These are phyloP conservation scores for Physeter macrocephalus DNA, from an alignment of 2,113 vertebrate species.

Conservation along the genomic window DNA sequence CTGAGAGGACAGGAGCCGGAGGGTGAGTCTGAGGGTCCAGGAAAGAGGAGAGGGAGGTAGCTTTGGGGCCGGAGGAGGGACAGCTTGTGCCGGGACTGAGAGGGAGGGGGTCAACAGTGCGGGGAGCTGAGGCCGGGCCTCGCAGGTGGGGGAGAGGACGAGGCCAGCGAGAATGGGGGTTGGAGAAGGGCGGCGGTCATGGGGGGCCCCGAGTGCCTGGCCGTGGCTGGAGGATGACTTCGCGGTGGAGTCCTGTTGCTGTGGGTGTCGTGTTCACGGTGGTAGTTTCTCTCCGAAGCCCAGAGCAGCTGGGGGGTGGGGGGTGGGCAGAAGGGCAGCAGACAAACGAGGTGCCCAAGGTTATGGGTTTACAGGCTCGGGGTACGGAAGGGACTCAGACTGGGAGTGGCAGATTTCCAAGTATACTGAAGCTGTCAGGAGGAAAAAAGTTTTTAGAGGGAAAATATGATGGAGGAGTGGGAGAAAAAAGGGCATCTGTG, in stretches of 20 bases:
- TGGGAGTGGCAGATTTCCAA: too few relatives aligned
- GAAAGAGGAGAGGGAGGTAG: not conserved
- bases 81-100: not conserved
- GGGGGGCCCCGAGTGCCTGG: not conserved
- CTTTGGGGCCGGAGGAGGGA: not conserved
- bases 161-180: not conserved
- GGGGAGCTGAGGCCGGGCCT: not conserved
- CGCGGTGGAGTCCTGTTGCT: too few relatives aligned
- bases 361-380: rapidly evolving
- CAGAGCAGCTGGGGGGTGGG: not conserved
- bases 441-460: not conserved
- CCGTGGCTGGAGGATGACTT: not conserved
- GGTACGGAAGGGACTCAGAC: not conserved
- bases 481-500: not conserved
- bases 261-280: not conserved
- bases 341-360: not conserved
- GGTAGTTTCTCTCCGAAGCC: not conserved
- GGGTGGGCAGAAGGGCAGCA: too few relatives aligned
- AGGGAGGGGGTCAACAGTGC: not conserved
- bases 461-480: not conserved
- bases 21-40: not conserved
- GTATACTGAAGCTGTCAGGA: not conserved
- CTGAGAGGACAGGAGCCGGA: not conserved
- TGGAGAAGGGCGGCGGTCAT: not conserved
- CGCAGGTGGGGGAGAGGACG: not conserved